Evolutionary conservation across 2,797 vertebrate genomes (phyloP).

Genomic region (Heliangelus exortis): DNA sequence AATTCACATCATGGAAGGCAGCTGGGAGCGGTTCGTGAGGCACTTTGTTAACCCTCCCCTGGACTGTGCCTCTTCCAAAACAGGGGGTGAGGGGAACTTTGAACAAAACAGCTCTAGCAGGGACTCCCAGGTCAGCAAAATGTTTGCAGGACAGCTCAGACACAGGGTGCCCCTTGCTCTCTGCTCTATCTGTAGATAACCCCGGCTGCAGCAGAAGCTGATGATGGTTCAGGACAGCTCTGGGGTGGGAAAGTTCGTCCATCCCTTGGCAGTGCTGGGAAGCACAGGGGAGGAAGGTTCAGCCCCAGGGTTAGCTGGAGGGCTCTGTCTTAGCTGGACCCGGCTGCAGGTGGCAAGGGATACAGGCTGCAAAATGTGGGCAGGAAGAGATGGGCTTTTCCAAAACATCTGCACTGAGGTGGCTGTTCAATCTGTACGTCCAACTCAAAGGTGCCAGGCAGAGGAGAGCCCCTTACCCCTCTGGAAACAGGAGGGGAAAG

Average conservation of each 20-base stretch:
- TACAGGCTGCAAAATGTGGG: fast-evolving
- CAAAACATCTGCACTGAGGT: neutral
- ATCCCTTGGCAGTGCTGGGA: neutral
- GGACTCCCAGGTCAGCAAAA: neutral
- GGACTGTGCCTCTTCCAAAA: fast-evolving
- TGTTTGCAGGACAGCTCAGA: neutral
- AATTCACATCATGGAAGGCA: neutral
- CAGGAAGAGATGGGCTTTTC: neutral
- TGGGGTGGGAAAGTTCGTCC: neutral
- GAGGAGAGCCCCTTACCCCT: neutral
- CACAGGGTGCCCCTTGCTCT: neutral
- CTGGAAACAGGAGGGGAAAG: neutral
- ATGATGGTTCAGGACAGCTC: neutral
- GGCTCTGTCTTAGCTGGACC: neutral
- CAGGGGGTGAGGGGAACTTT: neutral
- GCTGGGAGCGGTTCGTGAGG: neutral
- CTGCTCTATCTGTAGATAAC: neutral
- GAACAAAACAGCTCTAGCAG: neutral
- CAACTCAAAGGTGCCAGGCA: neutral
- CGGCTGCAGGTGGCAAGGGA: neutral
- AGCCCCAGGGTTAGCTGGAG: fast-evolving
- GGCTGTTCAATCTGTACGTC: neutral
- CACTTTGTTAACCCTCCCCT: neutral
- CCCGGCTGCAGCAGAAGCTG: neutral
- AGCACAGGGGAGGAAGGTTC: neutral